Evolutionary conservation across 2,113 vertebrate genomes (phyloP).

Genomic region (Oncorhynchus keta): DNA sequence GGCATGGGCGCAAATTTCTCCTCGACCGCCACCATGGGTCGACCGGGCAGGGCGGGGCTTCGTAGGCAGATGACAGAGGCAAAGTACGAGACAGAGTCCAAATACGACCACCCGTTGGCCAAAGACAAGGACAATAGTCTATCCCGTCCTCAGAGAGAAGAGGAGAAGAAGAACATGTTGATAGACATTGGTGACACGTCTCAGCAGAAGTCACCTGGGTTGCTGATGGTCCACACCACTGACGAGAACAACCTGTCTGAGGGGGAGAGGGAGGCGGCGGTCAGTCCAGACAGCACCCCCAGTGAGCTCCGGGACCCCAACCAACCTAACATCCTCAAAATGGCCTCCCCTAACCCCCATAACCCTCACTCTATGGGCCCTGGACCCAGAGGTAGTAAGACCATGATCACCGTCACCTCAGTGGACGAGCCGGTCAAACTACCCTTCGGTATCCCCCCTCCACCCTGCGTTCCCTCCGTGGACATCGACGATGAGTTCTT

Average conservation of each 20-base stretch:
- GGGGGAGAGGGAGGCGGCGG: conserved; percentile 57
- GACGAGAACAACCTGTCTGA: conserved; percentile 69
- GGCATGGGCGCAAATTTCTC: conserved; percentile 75
- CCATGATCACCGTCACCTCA: conserved; percentile 78
- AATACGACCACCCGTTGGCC: conserved; percentile 75
- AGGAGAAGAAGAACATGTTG: conserved; percentile 82
- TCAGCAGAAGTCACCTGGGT: conserved; percentile 83
- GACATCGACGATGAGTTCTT: conserved; percentile 89
- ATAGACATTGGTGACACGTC: conserved; percentile 81
- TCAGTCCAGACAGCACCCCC: conserved; percentile 53
- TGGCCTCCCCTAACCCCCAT: conserved; percentile 62
- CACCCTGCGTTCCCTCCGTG: conserved; percentile 81
- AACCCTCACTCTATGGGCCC: conserved; percentile 38
- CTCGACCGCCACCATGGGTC: conserved; percentile 65
- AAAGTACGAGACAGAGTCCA: conserved; percentile 72
- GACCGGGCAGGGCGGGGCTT: conserved; percentile 73
- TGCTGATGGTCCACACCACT: conserved; percentile 85
- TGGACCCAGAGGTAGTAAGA: conserved; percentile 62
- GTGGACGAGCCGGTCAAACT: conserved; percentile 83
- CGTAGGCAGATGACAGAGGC: conserved; percentile 78
- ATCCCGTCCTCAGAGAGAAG: conserved; percentile 37
- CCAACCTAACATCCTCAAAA: conserved; percentile 52
- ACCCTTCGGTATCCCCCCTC: conserved; percentile 87
- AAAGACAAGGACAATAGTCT: conserved; percentile 68
- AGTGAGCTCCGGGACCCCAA: conserved; percentile 66